Percentiles rank a stretch among this genome's conserved stretches.
phyloP scores from a whole-genome alignment of 1,140 invertebrate species.

The Yoshiicerus persimilis region DNA sequence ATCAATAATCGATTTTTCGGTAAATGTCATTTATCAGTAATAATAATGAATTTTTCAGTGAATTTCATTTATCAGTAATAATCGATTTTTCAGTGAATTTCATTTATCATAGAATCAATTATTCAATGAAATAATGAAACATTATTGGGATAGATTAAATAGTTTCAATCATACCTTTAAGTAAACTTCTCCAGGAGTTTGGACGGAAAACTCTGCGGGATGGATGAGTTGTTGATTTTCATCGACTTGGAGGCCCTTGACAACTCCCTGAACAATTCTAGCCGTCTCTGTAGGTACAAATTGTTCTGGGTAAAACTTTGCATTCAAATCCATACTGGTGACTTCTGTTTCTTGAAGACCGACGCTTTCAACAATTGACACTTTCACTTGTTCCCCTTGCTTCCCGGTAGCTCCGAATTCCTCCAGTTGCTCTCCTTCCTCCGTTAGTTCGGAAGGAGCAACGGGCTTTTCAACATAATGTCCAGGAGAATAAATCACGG shows the following conservation, averaged over 20 bases:
- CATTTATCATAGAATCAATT: too few species aligned
- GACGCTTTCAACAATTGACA: neutral
- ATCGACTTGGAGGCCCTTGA: neutral
- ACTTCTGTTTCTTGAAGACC: neutral
- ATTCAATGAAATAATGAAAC: too few species aligned
- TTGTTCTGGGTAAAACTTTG: neutral
- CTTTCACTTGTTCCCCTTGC: neutral
- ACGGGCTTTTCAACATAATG: neutral
- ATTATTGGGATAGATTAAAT: too few species aligned
- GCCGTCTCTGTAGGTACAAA: slow-evolving; percentile 11
- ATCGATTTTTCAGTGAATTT: too few species aligned
- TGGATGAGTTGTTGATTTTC: neutral
- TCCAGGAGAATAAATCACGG: neutral
- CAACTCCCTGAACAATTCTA: neutral
- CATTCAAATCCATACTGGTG: neutral
- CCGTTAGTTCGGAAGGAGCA: neutral
- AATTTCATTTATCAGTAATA: too few species aligned
- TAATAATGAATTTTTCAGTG: too few species aligned
- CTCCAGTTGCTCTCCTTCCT: neutral
- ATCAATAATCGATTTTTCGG: too few species aligned
- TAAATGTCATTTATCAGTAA: too few species aligned
- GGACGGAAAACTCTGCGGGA: neutral
- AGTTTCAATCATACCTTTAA: too few species aligned
- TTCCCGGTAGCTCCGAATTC: neutral
- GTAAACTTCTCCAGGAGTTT: neutral